Evolutionary conservation across 2,797 vertebrate genomes (phyloP), one percentile per base, ranked within the genome.

Genomic region (Esox lucius): DNA sequence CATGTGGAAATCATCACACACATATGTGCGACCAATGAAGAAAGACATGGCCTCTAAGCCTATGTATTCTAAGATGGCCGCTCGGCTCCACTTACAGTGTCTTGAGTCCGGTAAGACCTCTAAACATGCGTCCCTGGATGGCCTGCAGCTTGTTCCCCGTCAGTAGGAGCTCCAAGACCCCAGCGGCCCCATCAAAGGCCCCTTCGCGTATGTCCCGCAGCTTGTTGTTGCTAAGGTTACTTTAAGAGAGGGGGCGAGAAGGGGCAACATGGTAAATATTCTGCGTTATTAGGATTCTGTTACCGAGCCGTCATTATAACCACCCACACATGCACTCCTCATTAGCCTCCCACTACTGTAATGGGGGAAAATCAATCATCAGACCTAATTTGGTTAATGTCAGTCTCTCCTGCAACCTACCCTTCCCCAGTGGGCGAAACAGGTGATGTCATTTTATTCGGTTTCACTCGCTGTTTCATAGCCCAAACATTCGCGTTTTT

Each of bases 141-240:
- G 87, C 86, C 1, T 96, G 96, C 79, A 99, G 93, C 86, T 96
- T 96, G 93, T 99, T 99, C 72, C 96, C 97, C 0, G 97, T 99
- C 84, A 99, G 91, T 83, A 98, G 92, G 81, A 99, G 91, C 85
- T 99, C 97, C 90, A 96, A 88, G 76, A 98, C 94, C 0, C 94
- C 94, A 0, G 85, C 87, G 0, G 96, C 95, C 0, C 97, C 97
- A 0, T 98, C 97, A 5, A 99, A 99, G 0, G 88, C 77, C 0
- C 96, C 97, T 71, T 98, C 97, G 0, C 95, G 94, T 64, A 99
- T 93, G 81, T 99, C 97, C 87, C 95, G 94, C 89, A 99, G 95
- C 89, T 96, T 98, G 79, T 98, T 99, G 93, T 97, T 99, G 82
- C 96, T 98, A 67, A 99, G 90, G 78, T 99, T 99, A 92, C 97